Base-by-base conservation (phyloP, 2,888 invertebrate species). In the Drosophila engyochracea region DNA sequence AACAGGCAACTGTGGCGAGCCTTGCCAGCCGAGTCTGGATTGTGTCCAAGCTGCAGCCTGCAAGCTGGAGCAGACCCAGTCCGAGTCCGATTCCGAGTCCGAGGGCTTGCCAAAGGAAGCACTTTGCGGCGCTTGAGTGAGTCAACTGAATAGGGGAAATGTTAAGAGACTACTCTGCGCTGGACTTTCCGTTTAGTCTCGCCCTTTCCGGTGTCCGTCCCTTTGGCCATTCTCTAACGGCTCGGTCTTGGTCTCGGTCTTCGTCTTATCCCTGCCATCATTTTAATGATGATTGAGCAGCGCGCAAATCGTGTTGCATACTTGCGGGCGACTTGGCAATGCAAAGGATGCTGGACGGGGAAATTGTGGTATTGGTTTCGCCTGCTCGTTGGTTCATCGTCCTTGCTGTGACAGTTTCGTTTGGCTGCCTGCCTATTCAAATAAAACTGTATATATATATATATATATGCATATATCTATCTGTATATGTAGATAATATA, bases 221-320 rank as follows among this genome's bases (percentile, higher is more conserved):
- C 5, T 28, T 41, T 28, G 9, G 9, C 41, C 28, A 47, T 25
- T 9, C 47, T 7, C 16, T 19, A 19, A 9, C 41, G 4, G 57
- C 55, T 19, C 25, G 37, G 12, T 3, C 3, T 28, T 4, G 30
- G 30, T 30, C 7, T 30, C 30, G 30, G 31, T 31, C 37, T 6
- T 37, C 41, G 22, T 55, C 52, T 49, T 39, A 22, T 54, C n/a
- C 41, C 52, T 65, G 49, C 59, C 61, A 60, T 65, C 71, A 63
- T 77, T 82, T 76, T 85, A 89, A 85, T 85, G 87, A 89, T 85
- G 90, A 89, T 87, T 85, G 85, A 85, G 88, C 85, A 80, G 79
- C 69, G 77, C 70, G 72, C 79, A 77, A 74, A 79, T 84, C 82
- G 77, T 82, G 89, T 76, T 87, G 88, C 87, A 89, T 77, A 76